A percentile compares a stretch with the other conserved stretches of the same genome.
Conservation (phyloP, 2,888 invertebrate species). For the Metopia argyrocephala region DNA sequence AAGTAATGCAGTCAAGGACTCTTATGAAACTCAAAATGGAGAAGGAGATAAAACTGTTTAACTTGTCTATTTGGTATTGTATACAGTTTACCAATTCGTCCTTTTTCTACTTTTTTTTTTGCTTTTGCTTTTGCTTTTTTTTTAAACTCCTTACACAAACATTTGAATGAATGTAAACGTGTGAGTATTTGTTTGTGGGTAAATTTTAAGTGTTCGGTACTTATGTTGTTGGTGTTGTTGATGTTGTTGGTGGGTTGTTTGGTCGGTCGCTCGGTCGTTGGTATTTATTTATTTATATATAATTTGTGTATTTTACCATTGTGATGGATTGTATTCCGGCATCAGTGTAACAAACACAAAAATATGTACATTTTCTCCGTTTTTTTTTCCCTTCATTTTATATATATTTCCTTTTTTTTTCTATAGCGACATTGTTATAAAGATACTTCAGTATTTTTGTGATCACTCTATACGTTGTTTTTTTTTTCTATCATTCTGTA, state of each 20-base stretch:
- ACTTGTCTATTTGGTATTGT: slow-evolving; percentile 44
- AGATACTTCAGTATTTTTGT: not conserved
- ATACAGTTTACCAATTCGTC: slow-evolving; percentile 3
- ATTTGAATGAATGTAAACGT: not conserved
- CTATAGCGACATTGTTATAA: too few species aligned
- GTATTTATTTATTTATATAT: slow-evolving; percentile 33
- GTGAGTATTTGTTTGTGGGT: slow-evolving; percentile 1
- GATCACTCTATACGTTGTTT: not conserved
- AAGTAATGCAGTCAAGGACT: slow-evolving; percentile 58
- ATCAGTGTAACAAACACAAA: slow-evolving; percentile 24
- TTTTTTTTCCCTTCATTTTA: too few species aligned
- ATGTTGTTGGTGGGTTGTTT: slow-evolving; percentile 41
- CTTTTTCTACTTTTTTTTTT: slow-evolving; percentile 1
- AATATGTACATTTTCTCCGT: not conserved
- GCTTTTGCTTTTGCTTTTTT: too few species aligned
- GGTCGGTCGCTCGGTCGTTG: too few species aligned
- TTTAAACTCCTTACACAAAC: too few species aligned
- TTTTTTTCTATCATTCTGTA: slow-evolving; percentile 13
- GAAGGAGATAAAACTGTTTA: slow-evolving; percentile 47
- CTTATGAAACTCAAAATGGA: slow-evolving; percentile 35
- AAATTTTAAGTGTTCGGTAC: slow-evolving; percentile 32
- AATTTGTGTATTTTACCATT: slow-evolving; percentile 48
- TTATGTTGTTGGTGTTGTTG: slow-evolving; percentile 30
- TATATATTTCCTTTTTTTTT: too few species aligned
- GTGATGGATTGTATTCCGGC: slow-evolving; percentile 45